A percentile compares a stretch with the other conserved stretches of the same genome.
These are phyloP conservation scores for Sphecodes monilicornis DNA, from an alignment of 2,888 invertebrate genomes.

Conservation along the genomic window DNA sequence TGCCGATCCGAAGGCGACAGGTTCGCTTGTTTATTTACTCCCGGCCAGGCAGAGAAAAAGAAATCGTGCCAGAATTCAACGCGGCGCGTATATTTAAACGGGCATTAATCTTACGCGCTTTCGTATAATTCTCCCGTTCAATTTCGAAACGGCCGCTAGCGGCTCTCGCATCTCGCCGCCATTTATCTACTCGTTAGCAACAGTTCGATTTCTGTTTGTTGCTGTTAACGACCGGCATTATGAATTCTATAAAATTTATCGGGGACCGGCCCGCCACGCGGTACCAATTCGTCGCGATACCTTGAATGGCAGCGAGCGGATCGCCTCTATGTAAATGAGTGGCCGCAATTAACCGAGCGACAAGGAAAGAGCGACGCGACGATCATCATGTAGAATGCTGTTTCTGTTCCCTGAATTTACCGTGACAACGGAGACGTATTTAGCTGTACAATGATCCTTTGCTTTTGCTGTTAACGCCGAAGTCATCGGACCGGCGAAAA, in stretches of 20 bases:
- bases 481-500: background rate
- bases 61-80: conserved; percentile 42
- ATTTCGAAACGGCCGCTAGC: conserved; percentile 12
- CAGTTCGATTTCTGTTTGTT: conserved; percentile 38
- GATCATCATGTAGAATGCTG: conserved; percentile 27
- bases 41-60: conserved; percentile 6
- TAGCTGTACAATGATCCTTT: background rate
- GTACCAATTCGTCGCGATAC: conserved; percentile 48
- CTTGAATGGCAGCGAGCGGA: conserved; percentile 64
- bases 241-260: conserved; percentile 63
- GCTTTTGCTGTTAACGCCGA: background rate
- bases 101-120: conserved; percentile 31
- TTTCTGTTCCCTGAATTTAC: conserved; percentile 38
- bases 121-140: conserved; percentile 41
- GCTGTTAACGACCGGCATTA: conserved; percentile 59
- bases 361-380: conserved; percentile 46
- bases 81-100: conserved; percentile 35
- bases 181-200: conserved; percentile 53
- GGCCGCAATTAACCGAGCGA: conserved; percentile 78
- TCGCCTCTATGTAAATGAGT: conserved; percentile 81
- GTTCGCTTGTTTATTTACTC: conserved; percentile 39
- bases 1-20: conserved; percentile 15
- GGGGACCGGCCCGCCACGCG: conserved; percentile 34
- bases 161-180: background rate
- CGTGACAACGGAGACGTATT: conserved; percentile 6